phyloP scores from a whole-genome alignment of 1,140 invertebrate species.

The Lepidurus arcticus region DNA sequence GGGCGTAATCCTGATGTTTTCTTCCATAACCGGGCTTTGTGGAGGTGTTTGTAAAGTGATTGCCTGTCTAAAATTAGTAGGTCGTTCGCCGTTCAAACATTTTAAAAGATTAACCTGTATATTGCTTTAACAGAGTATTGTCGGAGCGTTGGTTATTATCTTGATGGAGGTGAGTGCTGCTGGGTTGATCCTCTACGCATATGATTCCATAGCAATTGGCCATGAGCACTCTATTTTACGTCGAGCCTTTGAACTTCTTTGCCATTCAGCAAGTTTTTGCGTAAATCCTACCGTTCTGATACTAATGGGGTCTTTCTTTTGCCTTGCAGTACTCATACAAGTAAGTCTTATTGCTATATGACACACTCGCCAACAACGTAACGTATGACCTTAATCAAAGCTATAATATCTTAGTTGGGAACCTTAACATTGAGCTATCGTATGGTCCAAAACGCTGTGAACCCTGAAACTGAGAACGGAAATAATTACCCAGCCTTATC shows the following conservation, averaged over 20 bases:
- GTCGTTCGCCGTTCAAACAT: not conserved
- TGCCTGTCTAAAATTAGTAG: constrained; percentile 31
- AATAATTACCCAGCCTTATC: not conserved
- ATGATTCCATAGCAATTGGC: constrained; percentile 23
- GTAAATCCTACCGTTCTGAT: constrained; percentile 28
- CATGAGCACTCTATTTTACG: constrained; percentile 22
- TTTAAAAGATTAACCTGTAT: not conserved
- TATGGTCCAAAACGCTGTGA: constrained; percentile 9
- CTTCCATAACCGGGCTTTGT: constrained; percentile 27
- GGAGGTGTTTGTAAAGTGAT: constrained; percentile 28
- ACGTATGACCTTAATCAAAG: not conserved
- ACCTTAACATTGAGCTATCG: constrained; percentile 30
- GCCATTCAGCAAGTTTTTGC: constrained; percentile 28
- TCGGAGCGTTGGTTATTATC: not conserved
- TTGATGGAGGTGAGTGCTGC: constrained; percentile 10
- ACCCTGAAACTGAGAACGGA: not conserved
- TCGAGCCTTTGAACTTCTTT: constrained; percentile 28
- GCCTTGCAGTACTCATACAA: constrained; percentile 24
- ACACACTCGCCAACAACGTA: not conserved
- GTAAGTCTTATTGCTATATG: not conserved
- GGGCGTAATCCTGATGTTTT: constrained; percentile 27
- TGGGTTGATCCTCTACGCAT: constrained; percentile 26
- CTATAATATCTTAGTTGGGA: constrained; percentile 8
- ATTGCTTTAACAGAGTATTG: not conserved
- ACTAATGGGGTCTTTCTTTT: constrained; percentile 25